Evolutionary conservation across 2,888 invertebrate genomes (phyloP).

Genomic region (Heteropelma amictum): DNA sequence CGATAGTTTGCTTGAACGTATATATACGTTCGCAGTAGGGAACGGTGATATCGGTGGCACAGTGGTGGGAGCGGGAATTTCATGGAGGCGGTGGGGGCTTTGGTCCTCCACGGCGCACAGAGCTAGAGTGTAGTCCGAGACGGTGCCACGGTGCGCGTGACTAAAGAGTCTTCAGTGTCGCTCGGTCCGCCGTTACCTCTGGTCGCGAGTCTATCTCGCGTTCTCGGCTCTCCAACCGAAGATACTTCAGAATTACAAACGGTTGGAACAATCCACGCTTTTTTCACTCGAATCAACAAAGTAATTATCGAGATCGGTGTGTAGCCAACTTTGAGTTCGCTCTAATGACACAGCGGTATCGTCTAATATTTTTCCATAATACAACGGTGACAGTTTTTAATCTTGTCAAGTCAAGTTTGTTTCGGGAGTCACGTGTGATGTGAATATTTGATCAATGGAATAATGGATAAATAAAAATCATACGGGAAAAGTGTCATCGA

Average conservation of each 20-base stretch:
- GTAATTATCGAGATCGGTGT: neutral
- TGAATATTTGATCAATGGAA: conserved; percentile 23
- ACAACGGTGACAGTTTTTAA: conserved; percentile 11
- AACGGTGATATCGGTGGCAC: conserved; percentile 33
- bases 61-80: conserved; percentile 46
- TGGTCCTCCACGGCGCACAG: conserved; percentile 66
- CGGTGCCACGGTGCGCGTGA: conserved; percentile 72
- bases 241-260: neutral
- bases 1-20: conserved; percentile 15
- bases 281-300: neutral
- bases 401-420: neutral
- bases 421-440: conserved; percentile 16
- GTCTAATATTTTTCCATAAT: too few species aligned
- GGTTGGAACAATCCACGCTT: neutral
- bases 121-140: conserved; percentile 68
- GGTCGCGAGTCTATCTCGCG: conserved; percentile 57
- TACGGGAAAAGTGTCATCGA: conserved; percentile 6
- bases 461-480: conserved; percentile 30
- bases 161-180: conserved; percentile 72
- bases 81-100: conserved; percentile 52
- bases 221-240: conserved; percentile 5
- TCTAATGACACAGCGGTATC: too few species aligned
- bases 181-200: conserved; percentile 71
- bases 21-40: conserved; percentile 40
- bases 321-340: too few species aligned